Base-by-base conservation (phyloP, 2,113 vertebrate species). In the Ptilonorhynchus violaceus region DNA sequence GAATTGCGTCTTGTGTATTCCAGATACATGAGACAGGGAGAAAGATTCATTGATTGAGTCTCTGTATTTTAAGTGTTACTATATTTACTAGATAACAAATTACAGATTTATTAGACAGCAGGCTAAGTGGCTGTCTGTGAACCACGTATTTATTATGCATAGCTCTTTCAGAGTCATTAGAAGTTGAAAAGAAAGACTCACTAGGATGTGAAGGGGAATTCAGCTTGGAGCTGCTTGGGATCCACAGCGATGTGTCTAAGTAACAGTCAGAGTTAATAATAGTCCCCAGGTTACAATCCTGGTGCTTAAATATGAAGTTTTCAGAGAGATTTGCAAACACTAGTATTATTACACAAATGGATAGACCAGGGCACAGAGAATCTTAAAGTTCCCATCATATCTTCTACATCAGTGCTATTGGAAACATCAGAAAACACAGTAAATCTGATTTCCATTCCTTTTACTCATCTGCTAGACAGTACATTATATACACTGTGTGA, bases 21-120 rank as follows among this genome's bases (percentile, higher is more conserved):
- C 39, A 77, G 83, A 63, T 70, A 91, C 1, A 3, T 53, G 58
- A 93, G 92, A 69, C 21, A 62, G 28, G 58, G 46, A 86, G 64
- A 82, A 41, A 92, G 25, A 64, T 78, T 84, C 94, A 92, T 93
- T 95, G 96, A 97, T 89, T 93, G 69, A 95, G 73, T 63, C 59
- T 88, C 88, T 92, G 92, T 96, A 96, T 97, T 96, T 96, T 96
- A 97, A 97, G 93, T 96, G 95, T 96, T 97, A 85, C 94, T 96
- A 96, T 95, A 96, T 96, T 96, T 97, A 89, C 91, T 68, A 75
- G 83, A 64, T 94, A 96, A 93, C 88, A 97, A 96, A 97, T 96
- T 96, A 96, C 80, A 87, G 86, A 92, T 96, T 94, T 95, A 80
- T 96, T 93, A 97, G 95, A 96, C 92, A 97, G 79, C 91, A 91